Evolutionary conservation across 2,113 vertebrate species (phyloP), one percentile per base, ranked within the genome.

Genomic region (Gadus chalcogrammus): DNA sequence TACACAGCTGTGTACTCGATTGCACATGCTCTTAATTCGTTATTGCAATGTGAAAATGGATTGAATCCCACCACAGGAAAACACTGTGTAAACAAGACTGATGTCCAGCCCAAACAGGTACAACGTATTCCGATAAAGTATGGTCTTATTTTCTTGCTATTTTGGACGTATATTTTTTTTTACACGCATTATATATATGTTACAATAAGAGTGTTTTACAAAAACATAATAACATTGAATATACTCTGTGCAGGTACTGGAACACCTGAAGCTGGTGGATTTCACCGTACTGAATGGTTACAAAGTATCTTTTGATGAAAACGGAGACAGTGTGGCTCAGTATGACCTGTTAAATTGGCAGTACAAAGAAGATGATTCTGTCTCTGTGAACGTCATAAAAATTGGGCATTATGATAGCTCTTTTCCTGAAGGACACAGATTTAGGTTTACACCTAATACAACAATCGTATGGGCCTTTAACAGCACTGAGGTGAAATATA

Each of bases 341-440:
- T 92, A 93, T 75, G 91, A 92, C 55, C 65, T 92, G 15, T 80
- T 93, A 15, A 93, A 91, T 75, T 92, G 90, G 89, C 89, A 92
- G 55, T 79, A 81, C 11, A 78, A 65, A 71, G 76, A 77, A 0
- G 68, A 88, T 9, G 85, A 87, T 28, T 83, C 80, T 13, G 79
- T 69, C 35, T 83, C 80, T 15, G 79, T 69, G 15, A 67, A 88
- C 31, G 81, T 91, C 69, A 42, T 84, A 3, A 83, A 58, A 5
- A 78, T 91, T 5, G 89, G 89, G 9, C 67, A 72, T 48, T 91
- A 84, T 31, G 87, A 91, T 62, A 79, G 69, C 1, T 89, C 87
- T 18, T 71, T 79, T 67, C 73, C 83, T 62, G 76, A 76, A 1
- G 77, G 65, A 2, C 8, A 79, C 17, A 74, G 70, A 61, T 74